Evolutionary conservation across 2,797 vertebrate species (phyloP).

Genomic region (Toxotes lorentzi): DNA sequence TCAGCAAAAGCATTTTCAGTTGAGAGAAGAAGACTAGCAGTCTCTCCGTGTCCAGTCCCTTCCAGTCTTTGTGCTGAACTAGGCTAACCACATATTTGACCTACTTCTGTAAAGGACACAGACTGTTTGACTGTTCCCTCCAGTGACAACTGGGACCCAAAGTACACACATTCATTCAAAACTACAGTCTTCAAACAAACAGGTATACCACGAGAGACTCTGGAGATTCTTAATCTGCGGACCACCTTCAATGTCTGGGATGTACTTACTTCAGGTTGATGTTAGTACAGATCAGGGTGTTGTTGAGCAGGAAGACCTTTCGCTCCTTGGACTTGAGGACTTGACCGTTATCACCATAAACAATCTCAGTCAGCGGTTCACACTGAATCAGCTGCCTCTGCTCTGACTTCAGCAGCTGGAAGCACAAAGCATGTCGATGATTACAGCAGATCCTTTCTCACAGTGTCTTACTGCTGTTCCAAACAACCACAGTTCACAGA

Average conservation of each 20-base stretch:
- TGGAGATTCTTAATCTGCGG: neutral
- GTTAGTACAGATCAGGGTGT: conserved; percentile 92
- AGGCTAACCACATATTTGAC: neutral
- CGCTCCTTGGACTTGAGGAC: conserved; percentile 94
- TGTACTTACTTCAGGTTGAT: conserved; percentile 90
- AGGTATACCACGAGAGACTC: neutral
- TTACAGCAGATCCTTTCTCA: neutral
- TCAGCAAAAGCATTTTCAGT: too few relatives aligned
- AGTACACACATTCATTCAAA: neutral
- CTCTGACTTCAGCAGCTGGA: conserved; percentile 88
- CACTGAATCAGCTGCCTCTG: conserved; percentile 90
- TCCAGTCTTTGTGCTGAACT: too few relatives aligned
- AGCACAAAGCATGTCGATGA: conserved; percentile 21
- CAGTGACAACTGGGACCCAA: too few relatives aligned
- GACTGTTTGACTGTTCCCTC: neutral
- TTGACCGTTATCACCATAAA: conserved; percentile 92
- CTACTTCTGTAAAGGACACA: neutral
- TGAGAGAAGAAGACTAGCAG: neutral
- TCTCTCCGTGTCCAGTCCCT: too few relatives aligned
- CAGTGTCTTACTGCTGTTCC: neutral
- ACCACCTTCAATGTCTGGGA: neutral
- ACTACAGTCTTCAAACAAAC: neutral
- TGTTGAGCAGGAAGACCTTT: conserved; percentile 91
- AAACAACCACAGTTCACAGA: neutral
- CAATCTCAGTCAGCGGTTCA: conserved; percentile 91